Evolutionary conservation across 2,113 vertebrate species (phyloP).

Genomic region (Colistium nudipinnis): DNA sequence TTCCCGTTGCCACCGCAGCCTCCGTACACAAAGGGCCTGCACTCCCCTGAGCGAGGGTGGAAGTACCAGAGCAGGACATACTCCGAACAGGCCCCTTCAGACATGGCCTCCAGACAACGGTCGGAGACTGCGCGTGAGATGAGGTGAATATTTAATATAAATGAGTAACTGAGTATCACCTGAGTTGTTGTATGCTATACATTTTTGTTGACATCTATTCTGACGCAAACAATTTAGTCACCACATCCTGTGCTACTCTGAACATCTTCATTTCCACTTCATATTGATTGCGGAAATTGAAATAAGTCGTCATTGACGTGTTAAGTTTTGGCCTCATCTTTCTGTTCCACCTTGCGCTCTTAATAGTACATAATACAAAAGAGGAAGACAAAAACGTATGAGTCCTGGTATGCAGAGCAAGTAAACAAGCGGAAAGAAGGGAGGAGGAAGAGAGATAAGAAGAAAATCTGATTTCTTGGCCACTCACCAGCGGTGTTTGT

Average conservation of each 20-base stretch:
- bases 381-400: background rate
- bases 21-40: conserved; percentile 88
- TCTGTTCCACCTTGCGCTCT: conserved; percentile 17
- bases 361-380: conserved; percentile 5
- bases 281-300: background rate
- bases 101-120: conserved; percentile 84
- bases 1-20: conserved; percentile 88
- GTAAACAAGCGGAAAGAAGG: conserved; percentile 6
- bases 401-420: background rate
- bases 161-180: background rate
- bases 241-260: background rate
- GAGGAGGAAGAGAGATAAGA: conserved; percentile 2
- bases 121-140: conserved; percentile 43
- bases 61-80: conserved; percentile 89
- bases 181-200: background rate
- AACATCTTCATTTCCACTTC: background rate
- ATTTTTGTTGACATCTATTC: background rate
- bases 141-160: background rate
- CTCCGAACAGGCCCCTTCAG: conserved; percentile 83
- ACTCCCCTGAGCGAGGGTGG: conserved; percentile 69
- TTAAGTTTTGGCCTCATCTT: conserved; percentile 19
- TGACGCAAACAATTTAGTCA: background rate
- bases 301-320: conserved; percentile 12
- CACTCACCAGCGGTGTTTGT: conserved; percentile 55
- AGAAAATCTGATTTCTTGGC: conserved; percentile 23